A percentile compares a stretch with the other conserved stretches of the same genome.
Evolutionary conservation across 2,888 invertebrate species (phyloP).

Genomic region (Seladonia tumulorum): DNA sequence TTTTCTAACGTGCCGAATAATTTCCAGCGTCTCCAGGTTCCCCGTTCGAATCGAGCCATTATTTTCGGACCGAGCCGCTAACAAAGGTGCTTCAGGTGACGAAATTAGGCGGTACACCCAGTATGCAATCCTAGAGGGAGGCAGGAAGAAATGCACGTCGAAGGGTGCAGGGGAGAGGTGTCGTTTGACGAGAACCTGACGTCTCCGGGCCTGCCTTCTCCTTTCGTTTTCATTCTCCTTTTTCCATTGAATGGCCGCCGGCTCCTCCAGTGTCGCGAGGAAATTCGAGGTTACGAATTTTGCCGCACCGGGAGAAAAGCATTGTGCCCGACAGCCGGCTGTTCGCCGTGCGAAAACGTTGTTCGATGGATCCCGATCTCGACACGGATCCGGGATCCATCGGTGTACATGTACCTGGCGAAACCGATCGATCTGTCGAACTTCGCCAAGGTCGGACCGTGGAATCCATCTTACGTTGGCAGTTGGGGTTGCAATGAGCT

Average conservation of each 20-base stretch:
- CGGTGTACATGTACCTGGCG: conserved; percentile 27
- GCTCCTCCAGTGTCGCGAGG: conserved; percentile 74
- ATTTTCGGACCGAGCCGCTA: neutral
- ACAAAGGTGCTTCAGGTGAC: neutral
- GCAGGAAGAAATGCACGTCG: neutral
- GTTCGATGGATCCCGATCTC: conserved; percentile 38
- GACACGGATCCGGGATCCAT: conserved; percentile 7
- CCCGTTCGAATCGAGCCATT: neutral
- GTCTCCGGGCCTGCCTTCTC: conserved; percentile 61
- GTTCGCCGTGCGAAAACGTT: conserved; percentile 57
- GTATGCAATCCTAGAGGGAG: neutral
- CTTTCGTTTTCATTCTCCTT: conserved; percentile 50
- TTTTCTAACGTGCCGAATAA: too few relatives aligned
- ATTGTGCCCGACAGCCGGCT: conserved; percentile 56
- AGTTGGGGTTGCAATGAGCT: conserved; percentile 18
- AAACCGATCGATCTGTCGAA: conserved; percentile 36
- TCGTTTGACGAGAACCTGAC: conserved; percentile 78
- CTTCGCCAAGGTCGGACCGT: neutral
- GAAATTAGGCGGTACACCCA: conserved; percentile 8
- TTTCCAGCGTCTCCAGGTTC: too few relatives aligned
- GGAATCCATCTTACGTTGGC: conserved; percentile 10
- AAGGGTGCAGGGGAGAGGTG: conserved; percentile 63
- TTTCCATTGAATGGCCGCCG: conserved; percentile 69
- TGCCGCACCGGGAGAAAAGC: conserved; percentile 12
- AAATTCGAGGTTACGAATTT: conserved; percentile 76